Evolutionary conservation across 2,888 invertebrate species (phyloP).

Genomic region (Scelioninae gen. 1): DNA sequence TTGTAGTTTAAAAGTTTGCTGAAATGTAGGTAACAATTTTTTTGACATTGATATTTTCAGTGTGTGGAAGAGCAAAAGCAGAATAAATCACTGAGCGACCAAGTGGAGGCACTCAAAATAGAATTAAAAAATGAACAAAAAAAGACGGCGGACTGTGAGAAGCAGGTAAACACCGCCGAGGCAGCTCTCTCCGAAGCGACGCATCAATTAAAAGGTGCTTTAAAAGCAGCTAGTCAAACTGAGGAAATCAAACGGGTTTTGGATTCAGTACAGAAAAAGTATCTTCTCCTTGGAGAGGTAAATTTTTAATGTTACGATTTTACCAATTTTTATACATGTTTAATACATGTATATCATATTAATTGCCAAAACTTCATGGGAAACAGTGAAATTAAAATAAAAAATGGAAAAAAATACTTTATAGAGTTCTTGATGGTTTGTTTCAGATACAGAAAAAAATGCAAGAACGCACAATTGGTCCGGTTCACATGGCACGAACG

Average conservation of each 20-base stretch:
- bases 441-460: slow-evolving; percentile 79
- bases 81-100: slow-evolving; percentile 85
- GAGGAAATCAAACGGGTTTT: slow-evolving; percentile 81
- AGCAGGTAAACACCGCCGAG: slow-evolving; percentile 79
- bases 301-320: no score
- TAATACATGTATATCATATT: no score
- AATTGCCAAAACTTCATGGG: no score
- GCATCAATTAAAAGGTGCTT: slow-evolving; percentile 82
- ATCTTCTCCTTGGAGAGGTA: slow-evolving; percentile 82
- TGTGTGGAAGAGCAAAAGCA: slow-evolving; percentile 86
- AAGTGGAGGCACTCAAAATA: slow-evolving; percentile 85
- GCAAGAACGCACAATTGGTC: slow-evolving; percentile 78
- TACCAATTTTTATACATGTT: no score
- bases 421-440: background rate
- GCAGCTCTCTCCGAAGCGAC: slow-evolving; percentile 85
- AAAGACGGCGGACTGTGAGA: slow-evolving; percentile 79
- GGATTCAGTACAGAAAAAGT: slow-evolving; percentile 80
- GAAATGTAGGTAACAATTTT: background rate
- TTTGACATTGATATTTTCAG: slow-evolving; percentile 78
- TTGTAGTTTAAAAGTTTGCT: background rate
- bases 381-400: no score
- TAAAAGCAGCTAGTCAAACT: slow-evolving; percentile 83
- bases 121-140: slow-evolving; percentile 85
- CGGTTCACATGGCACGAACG: slow-evolving; percentile 79
- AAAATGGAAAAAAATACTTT: no score